Evolutionary conservation across 2,888 invertebrate species (phyloP).

Genomic region (Cistogaster globosa): DNA sequence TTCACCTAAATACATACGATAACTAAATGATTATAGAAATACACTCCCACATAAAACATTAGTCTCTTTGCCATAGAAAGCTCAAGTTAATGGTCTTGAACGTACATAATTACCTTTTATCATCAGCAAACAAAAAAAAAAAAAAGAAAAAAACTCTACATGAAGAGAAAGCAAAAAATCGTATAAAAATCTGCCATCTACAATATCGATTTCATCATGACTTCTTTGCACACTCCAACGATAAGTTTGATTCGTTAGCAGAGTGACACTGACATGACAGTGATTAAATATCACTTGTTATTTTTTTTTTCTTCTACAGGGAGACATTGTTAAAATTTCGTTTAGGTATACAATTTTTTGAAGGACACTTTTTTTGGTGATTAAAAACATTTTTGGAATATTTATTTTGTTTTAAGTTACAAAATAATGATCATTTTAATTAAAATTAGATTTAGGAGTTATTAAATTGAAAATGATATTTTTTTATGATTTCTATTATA

Average conservation of each 20-base stretch:
- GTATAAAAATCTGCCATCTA: no score
- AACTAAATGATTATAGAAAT: conserved; percentile 17
- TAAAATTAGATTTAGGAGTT: background rate
- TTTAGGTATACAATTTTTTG: background rate
- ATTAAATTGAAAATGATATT: background rate
- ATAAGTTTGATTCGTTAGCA: no score
- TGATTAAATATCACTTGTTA: no score
- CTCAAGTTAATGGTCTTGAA: conserved; percentile 56
- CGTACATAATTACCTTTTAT: conserved; percentile 67
- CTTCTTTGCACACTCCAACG: no score
- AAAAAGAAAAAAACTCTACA: background rate
- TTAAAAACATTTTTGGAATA: conserved; percentile 39
- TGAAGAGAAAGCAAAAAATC: background rate
- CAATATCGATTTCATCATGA: no score
- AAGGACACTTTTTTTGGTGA: conserved; percentile 27
- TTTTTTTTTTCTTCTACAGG: no score
- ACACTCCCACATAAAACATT: background rate
- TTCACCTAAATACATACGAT: conserved; percentile 61
- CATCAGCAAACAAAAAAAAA: conserved; percentile 37
- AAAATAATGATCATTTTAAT: conserved; percentile 31
- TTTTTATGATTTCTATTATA: background rate
- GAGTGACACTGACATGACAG: no score
- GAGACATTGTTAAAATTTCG: no score
- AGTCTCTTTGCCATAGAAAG: conserved; percentile 1
- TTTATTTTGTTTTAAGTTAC: conserved; percentile 61